A percentile compares a stretch with the other conserved stretches of the same genome.
phyloP scores from a whole-genome alignment of 2,797 vertebrate species.

The Odontamblyopus rebecca region DNA sequence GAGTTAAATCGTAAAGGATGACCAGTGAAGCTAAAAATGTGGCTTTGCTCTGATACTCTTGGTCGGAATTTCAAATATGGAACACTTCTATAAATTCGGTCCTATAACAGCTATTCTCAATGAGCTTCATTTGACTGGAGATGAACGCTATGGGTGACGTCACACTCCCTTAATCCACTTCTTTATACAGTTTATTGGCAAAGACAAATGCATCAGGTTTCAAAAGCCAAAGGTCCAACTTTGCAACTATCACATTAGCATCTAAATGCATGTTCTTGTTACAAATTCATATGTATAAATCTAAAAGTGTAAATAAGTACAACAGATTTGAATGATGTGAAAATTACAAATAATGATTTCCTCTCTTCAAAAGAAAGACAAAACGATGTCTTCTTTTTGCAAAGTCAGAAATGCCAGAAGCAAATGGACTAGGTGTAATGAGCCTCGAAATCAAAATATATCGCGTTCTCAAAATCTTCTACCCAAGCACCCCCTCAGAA shows the following conservation, averaged over 20 bases:
- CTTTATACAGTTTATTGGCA: no score
- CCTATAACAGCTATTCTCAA: no score
- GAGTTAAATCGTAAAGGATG: no score
- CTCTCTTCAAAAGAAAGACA: background rate
- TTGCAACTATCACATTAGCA: background rate
- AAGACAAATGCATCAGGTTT: background rate
- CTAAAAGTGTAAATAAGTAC: background rate
- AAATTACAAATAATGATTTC: background rate
- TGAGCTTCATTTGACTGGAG: no score
- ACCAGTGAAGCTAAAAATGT: no score
- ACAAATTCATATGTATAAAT: background rate
- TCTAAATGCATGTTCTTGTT: background rate
- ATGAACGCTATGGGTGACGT: no score
- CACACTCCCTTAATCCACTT: no score
- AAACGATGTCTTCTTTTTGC: background rate
- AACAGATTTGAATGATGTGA: background rate
- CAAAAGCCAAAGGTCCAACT: background rate
- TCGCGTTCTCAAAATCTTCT: background rate
- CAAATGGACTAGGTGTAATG: background rate
- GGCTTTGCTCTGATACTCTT: no score
- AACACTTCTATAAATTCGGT: no score
- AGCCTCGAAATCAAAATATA: background rate
- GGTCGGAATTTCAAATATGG: no score
- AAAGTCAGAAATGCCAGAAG: background rate
- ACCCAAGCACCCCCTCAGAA: background rate